Evolutionary conservation across 2,888 invertebrate species (phyloP), one percentile per base, ranked within the genome.

Genomic region (Calameuta idolon): DNA sequence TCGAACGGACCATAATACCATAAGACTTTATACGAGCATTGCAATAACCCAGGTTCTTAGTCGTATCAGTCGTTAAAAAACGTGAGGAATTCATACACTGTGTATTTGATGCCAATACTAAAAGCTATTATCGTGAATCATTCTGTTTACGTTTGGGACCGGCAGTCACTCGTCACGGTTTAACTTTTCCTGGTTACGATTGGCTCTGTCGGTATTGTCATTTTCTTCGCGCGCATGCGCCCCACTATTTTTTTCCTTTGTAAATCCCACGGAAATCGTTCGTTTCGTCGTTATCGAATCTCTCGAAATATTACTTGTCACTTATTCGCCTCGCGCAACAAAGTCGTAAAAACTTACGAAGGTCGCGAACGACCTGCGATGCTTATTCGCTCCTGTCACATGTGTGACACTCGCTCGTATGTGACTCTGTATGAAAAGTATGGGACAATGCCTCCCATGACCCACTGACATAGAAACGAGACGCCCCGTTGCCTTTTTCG

Each of bases 381-480:
- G 55, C 55, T 23, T 15, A 55, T 23, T 55, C 55, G 55, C 23
- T 55, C 55, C 23, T 55, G 55, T 55, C 55, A 15, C 55, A 55
- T 2, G 23, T 55, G 35, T 11, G 55, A 75, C 23, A 33, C 33
- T 75, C 55, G 74, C 74, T 69, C 55, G 33, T 33, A 12, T 75
- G 74, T 69, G 74, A 71, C 75, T 75, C 74, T 76, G 81, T 79
- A 81, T 80, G 84, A 87, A 87, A 85, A 83, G 80, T 80, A 80
- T 78, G 79, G 82, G 80, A 85, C 85, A 88, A 85, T 86, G 82
- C 78, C 85, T 87, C 82, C 85, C 84, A 83, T 89, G 89, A 89
- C 89, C 89, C 80, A 89, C 87, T 89, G 85, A 87, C 89, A 89
- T 76, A 84, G 83, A 88, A 88, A 86, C 55, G 9, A 23, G 55